Base-by-base conservation (phyloP, 2,113 vertebrate genomes). In the Ovis canadensis region DNA sequence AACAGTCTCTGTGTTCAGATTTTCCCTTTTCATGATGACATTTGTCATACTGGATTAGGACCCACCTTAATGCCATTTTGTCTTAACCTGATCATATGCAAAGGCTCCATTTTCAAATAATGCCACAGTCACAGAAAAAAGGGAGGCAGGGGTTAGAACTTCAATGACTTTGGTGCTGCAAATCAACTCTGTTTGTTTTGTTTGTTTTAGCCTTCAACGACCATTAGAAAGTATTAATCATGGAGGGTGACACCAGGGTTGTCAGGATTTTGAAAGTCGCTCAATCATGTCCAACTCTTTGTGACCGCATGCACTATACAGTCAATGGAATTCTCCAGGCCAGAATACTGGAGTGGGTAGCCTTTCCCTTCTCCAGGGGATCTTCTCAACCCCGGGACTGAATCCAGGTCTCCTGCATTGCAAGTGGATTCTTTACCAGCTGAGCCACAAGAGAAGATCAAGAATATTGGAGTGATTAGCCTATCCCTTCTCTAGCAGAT, bases 321-420 rank as follows among this genome's bases (percentile, higher is more conserved):
- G 5, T 23, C n/a, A 36, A 71, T 36, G 64, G 19, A 23, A 71
- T 12, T 71, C 5, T 71, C 64, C 16, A 71, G n/a, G n/a, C n/a
- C 64, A 71, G 64, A 71, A 71, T 6, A 36, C 10, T 36, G 19
- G 64, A 36, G 4, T 36, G 9, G n/a, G n/a, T 71, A 71, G n/a
- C 19, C 64, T 71, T 36, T 71, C 64, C n/a, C 19, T 36, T 71
- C 19, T 36, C 64, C n/a, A 71, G n/a, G 64, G n/a, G n/a, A 71
- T 71, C 17, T 71, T 71, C 67, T 5, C 19, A 71, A 71, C 19
- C 19, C n/a, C 0, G 0, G 19, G 19, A 40, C 0, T 71, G 67
- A 71, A 71, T 5, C 19, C n/a, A 36, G n/a, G 19, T 71, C n/a
- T 40, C n/a, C 67, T 6, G 2, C n/a, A 12, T 23, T 71, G 19